Conservation (phyloP, 2,797 vertebrate genomes). For the Ibycter americanus region DNA sequence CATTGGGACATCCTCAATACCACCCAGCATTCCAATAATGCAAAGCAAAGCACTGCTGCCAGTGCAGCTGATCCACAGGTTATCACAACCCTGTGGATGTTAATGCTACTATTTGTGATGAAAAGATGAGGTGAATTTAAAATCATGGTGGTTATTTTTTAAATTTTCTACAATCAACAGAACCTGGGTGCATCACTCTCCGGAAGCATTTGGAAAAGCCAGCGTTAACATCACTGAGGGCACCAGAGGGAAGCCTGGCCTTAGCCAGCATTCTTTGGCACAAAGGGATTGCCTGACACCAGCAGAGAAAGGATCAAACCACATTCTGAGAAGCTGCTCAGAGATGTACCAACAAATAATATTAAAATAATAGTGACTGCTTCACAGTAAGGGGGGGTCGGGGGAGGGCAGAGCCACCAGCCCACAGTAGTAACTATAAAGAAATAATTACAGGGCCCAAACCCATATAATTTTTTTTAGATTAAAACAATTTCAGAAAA, state of each 20-base stretch:
- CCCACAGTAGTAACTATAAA: not conserved
- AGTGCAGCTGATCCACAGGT: not conserved
- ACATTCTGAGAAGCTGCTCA: not conserved
- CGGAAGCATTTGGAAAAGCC: not conserved
- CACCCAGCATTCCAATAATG: not conserved
- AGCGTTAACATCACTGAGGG: not conserved
- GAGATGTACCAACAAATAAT: not conserved
- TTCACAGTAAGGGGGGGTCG: not conserved
- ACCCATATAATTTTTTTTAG: not conserved
- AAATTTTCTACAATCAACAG: not conserved
- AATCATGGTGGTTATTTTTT: not conserved
- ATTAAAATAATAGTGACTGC: not conserved
- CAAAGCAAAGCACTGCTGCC: not conserved
- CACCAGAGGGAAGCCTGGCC: not conserved
- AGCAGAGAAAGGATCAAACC: not conserved
- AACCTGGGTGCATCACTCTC: not conserved
- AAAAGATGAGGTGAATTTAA: not conserved
- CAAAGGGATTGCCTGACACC: not conserved
- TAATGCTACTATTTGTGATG: not conserved
- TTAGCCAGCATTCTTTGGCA: slow-evolving; percentile 1
- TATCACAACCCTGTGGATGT: not conserved
- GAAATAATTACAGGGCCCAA: not conserved
- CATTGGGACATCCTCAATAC: not conserved
- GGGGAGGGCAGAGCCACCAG: rapidly evolving
- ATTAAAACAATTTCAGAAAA: not conserved